Percentiles rank a stretch among this genome's conserved stretches.
phyloP scores from a whole-genome alignment of 2,113 vertebrate genomes.

The Spilogale gracilis region DNA sequence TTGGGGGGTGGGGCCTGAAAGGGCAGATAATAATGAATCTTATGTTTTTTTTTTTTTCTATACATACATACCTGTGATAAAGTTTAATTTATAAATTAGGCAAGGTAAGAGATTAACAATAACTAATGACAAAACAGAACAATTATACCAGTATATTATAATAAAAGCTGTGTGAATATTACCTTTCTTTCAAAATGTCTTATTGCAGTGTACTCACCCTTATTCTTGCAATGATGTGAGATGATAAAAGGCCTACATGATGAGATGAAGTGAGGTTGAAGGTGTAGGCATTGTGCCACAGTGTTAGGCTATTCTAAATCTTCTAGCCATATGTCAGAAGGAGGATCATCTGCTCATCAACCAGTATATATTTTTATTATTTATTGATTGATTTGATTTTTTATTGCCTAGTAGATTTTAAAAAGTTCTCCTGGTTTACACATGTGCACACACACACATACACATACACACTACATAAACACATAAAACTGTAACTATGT shows the following conservation, averaged over 20 bases:
- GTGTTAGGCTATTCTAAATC: not conserved
- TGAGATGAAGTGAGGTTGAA: not conserved
- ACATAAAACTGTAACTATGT: not conserved
- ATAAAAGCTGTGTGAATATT: not conserved
- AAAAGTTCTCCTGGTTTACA: not conserved
- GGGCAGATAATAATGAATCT: not conserved
- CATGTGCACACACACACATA: not conserved
- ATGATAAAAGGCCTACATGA: not conserved
- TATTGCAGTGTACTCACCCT: not conserved
- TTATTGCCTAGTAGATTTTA: not conserved
- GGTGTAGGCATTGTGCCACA: not conserved
- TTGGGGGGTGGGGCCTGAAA: not conserved
- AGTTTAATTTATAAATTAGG: not conserved
- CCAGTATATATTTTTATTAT: not conserved
- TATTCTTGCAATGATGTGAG: not conserved
- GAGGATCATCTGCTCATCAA: not conserved
- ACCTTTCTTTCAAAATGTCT: not conserved
- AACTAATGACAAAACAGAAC: not conserved
- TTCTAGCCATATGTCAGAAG: not conserved
- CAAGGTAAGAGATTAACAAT: not conserved
- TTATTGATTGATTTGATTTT: not conserved
- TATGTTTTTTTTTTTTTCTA: not conserved
- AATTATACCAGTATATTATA: not conserved
- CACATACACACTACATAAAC: not conserved
- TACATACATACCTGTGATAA: not conserved